phyloP scores from a whole-genome alignment of 2,888 invertebrate genomes.

The Unio delphinus region DNA sequence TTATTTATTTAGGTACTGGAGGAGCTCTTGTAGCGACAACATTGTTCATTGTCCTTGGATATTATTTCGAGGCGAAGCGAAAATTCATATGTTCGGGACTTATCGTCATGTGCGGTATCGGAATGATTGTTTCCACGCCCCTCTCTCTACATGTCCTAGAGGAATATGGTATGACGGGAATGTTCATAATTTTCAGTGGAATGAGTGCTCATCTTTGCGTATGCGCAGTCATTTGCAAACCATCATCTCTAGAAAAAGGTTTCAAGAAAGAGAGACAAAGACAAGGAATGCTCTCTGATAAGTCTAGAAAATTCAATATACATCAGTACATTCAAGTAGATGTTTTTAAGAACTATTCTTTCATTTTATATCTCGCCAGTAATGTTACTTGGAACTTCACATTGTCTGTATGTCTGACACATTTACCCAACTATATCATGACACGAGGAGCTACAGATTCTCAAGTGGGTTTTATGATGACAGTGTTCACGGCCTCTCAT shows the following conservation, averaged over 20 bases:
- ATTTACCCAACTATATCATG: slow-evolving; percentile 3
- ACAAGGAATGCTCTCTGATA: background rate
- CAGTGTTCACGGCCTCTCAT: too few relatives aligned
- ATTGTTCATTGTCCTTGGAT: too few relatives aligned
- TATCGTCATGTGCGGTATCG: too few relatives aligned
- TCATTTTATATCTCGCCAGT: slow-evolving; percentile 7
- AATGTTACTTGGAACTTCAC: slow-evolving; percentile 12
- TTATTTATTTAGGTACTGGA: too few relatives aligned
- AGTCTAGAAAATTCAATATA: background rate
- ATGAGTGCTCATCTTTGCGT: slow-evolving; percentile 8
- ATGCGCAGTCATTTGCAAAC: slow-evolving; percentile 5
- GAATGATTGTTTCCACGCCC: slow-evolving; percentile 1
- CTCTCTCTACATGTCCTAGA: background rate
- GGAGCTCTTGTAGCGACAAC: too few relatives aligned
- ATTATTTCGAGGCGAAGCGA: too few relatives aligned
- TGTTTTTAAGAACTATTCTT: background rate
- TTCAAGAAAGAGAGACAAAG: background rate
- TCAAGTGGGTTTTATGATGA: too few relatives aligned
- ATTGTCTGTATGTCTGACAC: slow-evolving; percentile 7
- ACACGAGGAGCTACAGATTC: too few relatives aligned
- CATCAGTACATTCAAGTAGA: background rate
- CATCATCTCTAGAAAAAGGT: slow-evolving; percentile 1
- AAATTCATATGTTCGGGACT: too few relatives aligned
- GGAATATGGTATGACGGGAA: slow-evolving; percentile 6
- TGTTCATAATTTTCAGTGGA: slow-evolving; percentile 7